phyloP scores from a whole-genome alignment of 2,888 invertebrate genomes.

The Hirtodrosophila histrioides region DNA sequence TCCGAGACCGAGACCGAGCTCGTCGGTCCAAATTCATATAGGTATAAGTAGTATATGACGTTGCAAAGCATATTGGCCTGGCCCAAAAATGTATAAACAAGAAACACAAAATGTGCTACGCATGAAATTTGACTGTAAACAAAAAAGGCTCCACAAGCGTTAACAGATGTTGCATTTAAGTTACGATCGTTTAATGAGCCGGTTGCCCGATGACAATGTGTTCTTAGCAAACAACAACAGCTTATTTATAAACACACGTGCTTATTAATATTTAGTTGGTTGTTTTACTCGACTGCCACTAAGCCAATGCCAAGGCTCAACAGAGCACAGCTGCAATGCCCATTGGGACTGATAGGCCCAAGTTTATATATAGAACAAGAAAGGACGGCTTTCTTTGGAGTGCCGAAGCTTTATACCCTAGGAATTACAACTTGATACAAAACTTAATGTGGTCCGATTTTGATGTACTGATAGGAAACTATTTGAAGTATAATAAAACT shows the following conservation, averaged over 20 bases:
- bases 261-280: slow-evolving; percentile 42
- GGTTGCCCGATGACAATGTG: slow-evolving; percentile 41
- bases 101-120: slow-evolving; percentile 26
- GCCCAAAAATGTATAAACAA: slow-evolving; percentile 56
- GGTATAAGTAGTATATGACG: slow-evolving; percentile 50
- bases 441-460: no score
- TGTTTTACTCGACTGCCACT: slow-evolving; percentile 13
- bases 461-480: no score
- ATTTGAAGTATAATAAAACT: no score
- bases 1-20: slow-evolving; percentile 13
- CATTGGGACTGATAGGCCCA: slow-evolving; percentile 2
- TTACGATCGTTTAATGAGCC: slow-evolving; percentile 46
- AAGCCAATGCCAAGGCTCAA: slow-evolving; percentile 56
- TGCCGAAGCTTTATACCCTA: no score
- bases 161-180: slow-evolving; percentile 74
- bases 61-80: slow-evolving; percentile 37
- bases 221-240: slow-evolving; percentile 55
- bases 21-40: slow-evolving; percentile 6
- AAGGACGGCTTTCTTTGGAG: no score
- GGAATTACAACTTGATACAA: no score
- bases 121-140: slow-evolving; percentile 65
- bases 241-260: slow-evolving; percentile 50
- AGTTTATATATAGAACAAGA: slow-evolving; percentile 9
- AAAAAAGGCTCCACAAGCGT: slow-evolving; percentile 40
- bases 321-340: slow-evolving; percentile 6